These are phyloP conservation scores for Rousettus leschenaultii DNA, from an alignment of 2,113 vertebrate genomes.

Conservation along the genomic window DNA sequence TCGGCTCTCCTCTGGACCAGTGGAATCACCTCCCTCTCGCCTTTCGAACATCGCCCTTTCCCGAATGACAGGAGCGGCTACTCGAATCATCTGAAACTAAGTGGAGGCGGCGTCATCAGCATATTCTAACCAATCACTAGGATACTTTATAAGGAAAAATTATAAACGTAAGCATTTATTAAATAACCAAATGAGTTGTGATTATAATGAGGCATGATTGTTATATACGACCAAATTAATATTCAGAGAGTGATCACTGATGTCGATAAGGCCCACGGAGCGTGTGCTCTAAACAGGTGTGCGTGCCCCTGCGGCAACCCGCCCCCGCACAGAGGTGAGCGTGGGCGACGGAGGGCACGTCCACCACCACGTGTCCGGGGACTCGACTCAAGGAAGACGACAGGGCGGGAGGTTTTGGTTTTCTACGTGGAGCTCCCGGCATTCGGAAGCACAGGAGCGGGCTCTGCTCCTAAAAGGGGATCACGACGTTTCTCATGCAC, in stretches of 20 bases:
- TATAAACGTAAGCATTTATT: slow-evolving; percentile 49
- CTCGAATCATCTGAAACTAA: not conserved
- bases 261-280: not conserved
- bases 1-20: not conserved
- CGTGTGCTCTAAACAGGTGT: not conserved
- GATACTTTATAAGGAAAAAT: slow-evolving; percentile 16
- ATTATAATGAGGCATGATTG: slow-evolving; percentile 47
- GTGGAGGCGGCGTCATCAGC: not conserved
- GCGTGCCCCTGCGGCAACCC: not conserved
- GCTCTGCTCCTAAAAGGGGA: not conserved
- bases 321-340: not conserved
- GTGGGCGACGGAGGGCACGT: not conserved
- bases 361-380: not conserved
- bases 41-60: not conserved
- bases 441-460: not conserved
- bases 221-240: slow-evolving; percentile 48
- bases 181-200: slow-evolving; percentile 43
- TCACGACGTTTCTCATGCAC: not conserved
- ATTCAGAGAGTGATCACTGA: slow-evolving; percentile 41
- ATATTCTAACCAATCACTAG: slow-evolving; percentile 43
- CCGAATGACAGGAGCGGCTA: not conserved
- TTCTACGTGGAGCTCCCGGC: not conserved
- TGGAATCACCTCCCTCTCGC: not conserved
- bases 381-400: not conserved
- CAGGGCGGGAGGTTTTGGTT: not conserved